Evolutionary conservation across 2,797 vertebrate species (phyloP), one percentile per base, ranked within the genome.

Genomic region (Amblyraja radiata): DNA sequence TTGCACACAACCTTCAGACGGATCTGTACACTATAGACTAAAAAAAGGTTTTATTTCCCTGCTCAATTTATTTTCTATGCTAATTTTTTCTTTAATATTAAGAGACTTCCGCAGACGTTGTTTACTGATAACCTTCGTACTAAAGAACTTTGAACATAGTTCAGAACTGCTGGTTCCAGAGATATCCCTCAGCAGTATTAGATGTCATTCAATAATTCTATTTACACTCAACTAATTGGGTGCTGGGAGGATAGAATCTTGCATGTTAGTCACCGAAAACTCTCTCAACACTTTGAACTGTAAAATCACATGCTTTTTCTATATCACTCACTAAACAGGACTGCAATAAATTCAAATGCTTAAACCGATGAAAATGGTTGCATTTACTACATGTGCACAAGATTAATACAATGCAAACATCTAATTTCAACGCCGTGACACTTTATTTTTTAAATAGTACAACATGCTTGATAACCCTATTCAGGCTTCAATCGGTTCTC

Each of bases 401-500:
- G 63, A 7, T 68, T 88, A 88, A 63, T 8, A 68, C 61, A 88
- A 32, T 36, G n/a, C n/a, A 36, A 16, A n/a, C n/a, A 88, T n/a
- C 11, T 61, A 88, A 68, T 88, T 68, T 68, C 63, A 65, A 88
- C 65, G 1, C 39, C 7, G 68, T 32, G 36, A 63, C 63, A 88
- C 11, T 32, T 88, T 88, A 88, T 88, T 68, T 88, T 68, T 36
- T 5, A 74, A 74, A 74, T 5, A 16, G 68, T 68, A 63, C 6
- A 32, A 65, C 61, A 28, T 86, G 28, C 83, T 86, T 7, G 58
- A 11, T 86, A n/a, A 61, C 25, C 39, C 28, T 63, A 0, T 61
- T 86, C 83, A 61, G 58, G 58, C 23, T 83, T 88, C n/a, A 88
- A 88, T 88, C 61, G 21, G n/a, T 88, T 14, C 63, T 88, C 32